Conservation (phyloP, 1,140 invertebrate species). For the Calephelis nemesis region DNA sequence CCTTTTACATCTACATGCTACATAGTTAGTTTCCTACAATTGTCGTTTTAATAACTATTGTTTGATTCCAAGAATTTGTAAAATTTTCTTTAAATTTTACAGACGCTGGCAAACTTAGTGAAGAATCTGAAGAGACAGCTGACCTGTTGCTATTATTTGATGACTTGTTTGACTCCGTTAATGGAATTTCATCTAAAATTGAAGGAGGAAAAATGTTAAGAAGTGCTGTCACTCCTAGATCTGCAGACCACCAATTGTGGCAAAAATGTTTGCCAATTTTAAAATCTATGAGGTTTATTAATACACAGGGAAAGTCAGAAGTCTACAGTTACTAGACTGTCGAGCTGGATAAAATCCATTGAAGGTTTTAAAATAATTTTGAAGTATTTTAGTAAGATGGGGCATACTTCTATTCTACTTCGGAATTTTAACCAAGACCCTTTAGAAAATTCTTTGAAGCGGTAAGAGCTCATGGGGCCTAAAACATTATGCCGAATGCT, state of each 20-base stretch:
- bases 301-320: neutral
- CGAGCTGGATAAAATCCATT: neutral
- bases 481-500: slow-evolving; percentile 25
- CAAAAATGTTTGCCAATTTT: slow-evolving; percentile 20
- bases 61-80: neutral
- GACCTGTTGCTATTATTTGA: slow-evolving; percentile 25
- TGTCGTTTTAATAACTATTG: neutral
- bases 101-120: neutral
- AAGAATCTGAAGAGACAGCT: neutral
- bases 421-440: slow-evolving; percentile 20
- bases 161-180: slow-evolving; percentile 29
- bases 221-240: slow-evolving; percentile 23
- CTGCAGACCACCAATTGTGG: slow-evolving; percentile 23
- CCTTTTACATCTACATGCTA: neutral
- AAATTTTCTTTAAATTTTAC: neutral
- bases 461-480: slow-evolving; percentile 18
- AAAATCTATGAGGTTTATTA: slow-evolving; percentile 9
- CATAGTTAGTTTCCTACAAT: neutral
- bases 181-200: slow-evolving; percentile 20
- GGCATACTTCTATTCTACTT: neutral
- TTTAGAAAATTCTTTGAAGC: slow-evolving; percentile 3
- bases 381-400: neutral
- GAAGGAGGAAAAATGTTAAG: slow-evolving; percentile 24
- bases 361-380: neutral
- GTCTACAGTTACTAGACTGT: neutral